Evolutionary conservation across 2,888 invertebrate species (phyloP), one percentile per base, ranked within the genome.

Genomic region (Patella ulyssiponensis): DNA sequence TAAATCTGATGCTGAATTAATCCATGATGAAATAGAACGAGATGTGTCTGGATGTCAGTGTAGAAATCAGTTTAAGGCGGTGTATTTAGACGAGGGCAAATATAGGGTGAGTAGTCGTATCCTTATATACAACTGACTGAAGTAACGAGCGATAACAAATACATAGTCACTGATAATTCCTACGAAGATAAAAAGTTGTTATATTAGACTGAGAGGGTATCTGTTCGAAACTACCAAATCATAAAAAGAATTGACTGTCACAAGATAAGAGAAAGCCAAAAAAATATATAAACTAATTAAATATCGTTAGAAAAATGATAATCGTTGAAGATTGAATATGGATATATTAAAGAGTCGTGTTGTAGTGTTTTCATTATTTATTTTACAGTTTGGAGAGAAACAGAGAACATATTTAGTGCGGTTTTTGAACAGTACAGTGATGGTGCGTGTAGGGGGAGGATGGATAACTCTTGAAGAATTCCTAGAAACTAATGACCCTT

Each of bases 401-500:
- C 88, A 89, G 79, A 88, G 90, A 77, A 84, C 91, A 77, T 95
- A 99, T 71, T 94, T 99, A 84, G 99, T 99, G 51, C 95, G 99
- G 83, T 99, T 99, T 91, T 94, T 99, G 73, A 96, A 99, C 80
- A 98, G 98, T 86, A 99, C 99, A 58, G 99, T 99, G 20, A 99
- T 99, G 99, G 99, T 99, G 85, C 95, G 99, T 85, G 99, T 99
- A n/a, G 99, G 99, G 54, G 99, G 99, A 81, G 99, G 99, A 77
- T 99, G 99, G 99, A 98, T 98, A 76, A 98, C 98, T 11, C 94
- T 99, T 79, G 98, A 98, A 92, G 99, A 99, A 93, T 99, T 99
- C 94, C 94, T 99, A 78, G 94, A 97, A 90, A 99, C 98, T 93
- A 99, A 99, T 92, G 99, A 99, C 94, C 99, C 99, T 54, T 99